These are phyloP conservation scores for Pluvialis apricaria DNA, from an alignment of 2,113 vertebrate genomes.

Conservation along the genomic window DNA sequence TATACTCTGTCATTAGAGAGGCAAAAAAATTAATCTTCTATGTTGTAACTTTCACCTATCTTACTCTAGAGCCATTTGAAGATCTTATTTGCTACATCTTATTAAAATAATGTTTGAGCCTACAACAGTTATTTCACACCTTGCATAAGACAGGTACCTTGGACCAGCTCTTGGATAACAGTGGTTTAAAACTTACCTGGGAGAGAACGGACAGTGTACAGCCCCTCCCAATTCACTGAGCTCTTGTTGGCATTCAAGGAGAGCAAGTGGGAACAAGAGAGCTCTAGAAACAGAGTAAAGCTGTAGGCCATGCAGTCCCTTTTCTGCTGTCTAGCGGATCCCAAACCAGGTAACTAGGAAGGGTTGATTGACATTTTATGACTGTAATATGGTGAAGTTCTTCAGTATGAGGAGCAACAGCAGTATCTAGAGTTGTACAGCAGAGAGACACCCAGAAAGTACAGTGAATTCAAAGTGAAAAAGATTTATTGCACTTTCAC, in stretches of 20 bases:
- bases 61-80: background rate
- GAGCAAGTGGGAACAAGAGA: background rate
- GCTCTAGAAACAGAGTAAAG: background rate
- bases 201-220: background rate
- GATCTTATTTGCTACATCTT: background rate
- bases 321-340: background rate
- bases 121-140: background rate
- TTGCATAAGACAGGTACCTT: background rate
- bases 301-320: background rate
- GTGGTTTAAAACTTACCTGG: background rate
- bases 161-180: background rate
- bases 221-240: background rate
- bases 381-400: background rate
- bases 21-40: background rate
- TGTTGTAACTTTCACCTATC: background rate
- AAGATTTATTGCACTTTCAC: background rate
- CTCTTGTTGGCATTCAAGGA: background rate
- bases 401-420: background rate
- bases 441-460: background rate
- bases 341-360: background rate
- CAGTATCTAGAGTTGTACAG: background rate
- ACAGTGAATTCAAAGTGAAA: background rate
- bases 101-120: background rate
- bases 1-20: background rate
- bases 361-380: background rate